These are phyloP conservation scores for Rhopilema esculentum DNA, from an alignment of 30 jellyfish, hydroid and myxozoan genomes.

Conservation along the genomic window DNA sequence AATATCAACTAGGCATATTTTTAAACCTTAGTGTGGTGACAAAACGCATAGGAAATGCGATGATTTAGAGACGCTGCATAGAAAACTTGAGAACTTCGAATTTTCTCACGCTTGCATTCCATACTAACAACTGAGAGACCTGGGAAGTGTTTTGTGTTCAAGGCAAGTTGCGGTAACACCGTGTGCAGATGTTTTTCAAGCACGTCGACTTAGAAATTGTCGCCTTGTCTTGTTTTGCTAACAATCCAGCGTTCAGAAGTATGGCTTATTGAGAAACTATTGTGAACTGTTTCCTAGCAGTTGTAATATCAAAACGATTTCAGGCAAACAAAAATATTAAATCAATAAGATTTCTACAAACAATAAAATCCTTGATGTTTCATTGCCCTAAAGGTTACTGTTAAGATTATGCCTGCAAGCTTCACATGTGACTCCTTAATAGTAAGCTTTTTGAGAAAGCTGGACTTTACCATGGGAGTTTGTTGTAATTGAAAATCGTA, in stretches of 20 bases:
- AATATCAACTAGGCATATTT: slow-evolving; percentile 27
- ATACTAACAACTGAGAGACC: slow-evolving; percentile 28
- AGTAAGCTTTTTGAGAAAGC: neutral
- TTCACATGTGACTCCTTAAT: neutral
- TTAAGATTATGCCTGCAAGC: neutral
- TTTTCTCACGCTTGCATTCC: slow-evolving; percentile 50
- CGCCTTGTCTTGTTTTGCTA: neutral
- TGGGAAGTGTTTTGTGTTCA: slow-evolving; percentile 1
- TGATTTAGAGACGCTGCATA: neutral
- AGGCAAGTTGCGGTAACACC: neutral
- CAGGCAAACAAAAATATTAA: neutral
- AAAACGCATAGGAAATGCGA: slow-evolving; percentile 32
- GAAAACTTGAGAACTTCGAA: slow-evolving; percentile 4
- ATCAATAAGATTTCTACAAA: neutral
- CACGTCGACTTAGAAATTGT: neutral
- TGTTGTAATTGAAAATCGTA: neutral
- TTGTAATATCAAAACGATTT: neutral
- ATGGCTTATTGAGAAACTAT: neutral
- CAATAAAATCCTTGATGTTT: neutral
- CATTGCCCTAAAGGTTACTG: neutral
- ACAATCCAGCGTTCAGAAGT: neutral
- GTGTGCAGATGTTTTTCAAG: neutral
- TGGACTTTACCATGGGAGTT: neutral
- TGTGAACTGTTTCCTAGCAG: neutral
- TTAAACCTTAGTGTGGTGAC: slow-evolving; percentile 15